Evolutionary conservation across 1,140 invertebrate genomes (phyloP), one percentile per base, ranked within the genome.

Genomic region (Drosophila burlai): DNA sequence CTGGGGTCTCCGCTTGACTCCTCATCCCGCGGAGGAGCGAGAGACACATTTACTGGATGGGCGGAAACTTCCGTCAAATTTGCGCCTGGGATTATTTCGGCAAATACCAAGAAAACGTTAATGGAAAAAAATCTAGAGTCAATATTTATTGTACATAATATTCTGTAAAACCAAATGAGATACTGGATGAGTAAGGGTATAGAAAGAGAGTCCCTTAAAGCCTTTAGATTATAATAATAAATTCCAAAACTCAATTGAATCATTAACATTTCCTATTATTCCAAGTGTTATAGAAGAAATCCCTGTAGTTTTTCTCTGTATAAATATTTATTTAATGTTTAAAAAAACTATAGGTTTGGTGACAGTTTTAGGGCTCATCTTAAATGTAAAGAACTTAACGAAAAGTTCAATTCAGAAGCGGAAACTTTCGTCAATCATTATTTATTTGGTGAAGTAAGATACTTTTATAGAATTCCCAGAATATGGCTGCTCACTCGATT

Each of bases 11-110:
- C 67, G 18, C 21, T 13, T 46, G 46, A 26, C 59, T 34, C 43
- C 43, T 31, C 26, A 21, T 10, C 8, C 42, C 42, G n/a, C 21
- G 2, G 34, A 55, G 18, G 15, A 38, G 21, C 15, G 34, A 36
- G 46, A 16, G 24, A 52, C 21, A 59, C 26, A 58, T 47, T 40
- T 36, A 21, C 31, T 26, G 18, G 65, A 42, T 50, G 67, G 68
- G 67, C 69, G 69, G 58, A 78, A 78, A 78, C 65, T 64, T 73
- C 69, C 69, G 69, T 73, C 69, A 52, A 61, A 72, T 31, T 59
- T 47, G 38, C 2, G 40, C 16, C 26, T 49, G 52, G 2, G 65
- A 58, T 65, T 65, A 36, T 21, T 52, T 69, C 2, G 26, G 24
- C 13, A 55, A 38, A 38, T 24, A 38, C 52, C 15, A 24, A 7